A percentile compares a stretch with the other conserved stretches of the same genome.
phyloP scores from a whole-genome alignment of 1,140 invertebrate genomes.

The Penaeus vannamei region DNA sequence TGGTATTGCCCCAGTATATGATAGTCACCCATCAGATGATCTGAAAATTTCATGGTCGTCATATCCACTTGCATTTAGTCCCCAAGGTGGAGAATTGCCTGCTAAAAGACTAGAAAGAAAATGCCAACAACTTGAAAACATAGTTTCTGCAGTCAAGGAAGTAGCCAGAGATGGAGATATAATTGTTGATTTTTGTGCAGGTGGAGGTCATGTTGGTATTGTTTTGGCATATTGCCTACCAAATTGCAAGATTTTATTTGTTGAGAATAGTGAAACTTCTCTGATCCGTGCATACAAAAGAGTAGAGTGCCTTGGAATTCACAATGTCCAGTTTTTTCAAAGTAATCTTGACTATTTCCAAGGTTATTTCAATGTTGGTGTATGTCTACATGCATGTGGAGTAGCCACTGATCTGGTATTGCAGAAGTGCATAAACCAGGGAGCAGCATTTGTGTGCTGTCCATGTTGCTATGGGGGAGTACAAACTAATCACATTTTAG shows the following conservation, averaged over 20 bases:
- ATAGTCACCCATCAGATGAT: conserved; percentile 25
- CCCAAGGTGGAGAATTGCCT: conserved; percentile 85
- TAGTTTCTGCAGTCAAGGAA: conserved; percentile 81
- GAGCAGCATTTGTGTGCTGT: conserved; percentile 89
- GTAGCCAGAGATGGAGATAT: conserved; percentile 72
- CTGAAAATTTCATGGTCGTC: conserved; percentile 10
- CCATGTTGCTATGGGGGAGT: conserved; percentile 96
- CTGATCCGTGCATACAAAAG: conserved; percentile 82
- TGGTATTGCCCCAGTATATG: conserved; percentile 36
- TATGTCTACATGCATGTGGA: conserved; percentile 93
- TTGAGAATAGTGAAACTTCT: conserved; percentile 95
- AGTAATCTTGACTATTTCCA: conserved; percentile 79
- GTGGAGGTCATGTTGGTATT: conserved; percentile 93
- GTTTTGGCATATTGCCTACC: conserved; percentile 86
- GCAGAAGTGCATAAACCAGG: conserved; percentile 82
- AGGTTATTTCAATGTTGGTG: conserved; percentile 82
- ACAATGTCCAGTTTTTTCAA: conserved; percentile 87
- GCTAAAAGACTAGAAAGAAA: conserved; percentile 82
- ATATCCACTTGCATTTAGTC: conserved; percentile 70
- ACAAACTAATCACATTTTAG: conserved; percentile 79
- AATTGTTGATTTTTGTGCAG: conserved; percentile 96
- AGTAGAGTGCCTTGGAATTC: conserved; percentile 79
- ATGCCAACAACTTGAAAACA: conserved; percentile 89
- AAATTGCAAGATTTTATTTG: conserved; percentile 76
- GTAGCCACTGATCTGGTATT: conserved; percentile 94